A percentile compares a stretch with the other conserved stretches of the same genome.
phyloP scores from a whole-genome alignment of 2,888 invertebrate species.

The Ectobius pallidus region DNA sequence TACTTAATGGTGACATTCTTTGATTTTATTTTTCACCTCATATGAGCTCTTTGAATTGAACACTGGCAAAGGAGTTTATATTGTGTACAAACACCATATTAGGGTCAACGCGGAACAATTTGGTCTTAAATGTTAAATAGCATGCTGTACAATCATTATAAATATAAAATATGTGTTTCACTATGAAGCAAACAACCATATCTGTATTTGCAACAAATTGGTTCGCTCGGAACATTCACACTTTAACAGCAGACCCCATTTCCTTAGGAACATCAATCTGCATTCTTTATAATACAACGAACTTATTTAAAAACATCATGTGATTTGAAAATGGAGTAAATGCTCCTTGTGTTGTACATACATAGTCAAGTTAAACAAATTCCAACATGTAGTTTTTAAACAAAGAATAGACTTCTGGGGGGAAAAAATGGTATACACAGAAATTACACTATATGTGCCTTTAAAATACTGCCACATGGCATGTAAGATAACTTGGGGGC shows the following conservation, averaged over 20 bases:
- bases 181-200: neutral
- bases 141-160: neutral
- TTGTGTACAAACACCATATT: too few species aligned
- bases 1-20: slow-evolving; percentile 24
- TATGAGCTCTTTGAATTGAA: neutral
- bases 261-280: slow-evolving; percentile 11
- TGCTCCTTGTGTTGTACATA: slow-evolving; percentile 5
- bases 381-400: slow-evolving; percentile 4
- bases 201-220: neutral
- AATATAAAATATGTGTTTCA: neutral
- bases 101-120: too few species aligned
- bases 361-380: slow-evolving; percentile 16
- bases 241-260: neutral
- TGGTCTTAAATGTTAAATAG: neutral
- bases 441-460: slow-evolving; percentile 33
- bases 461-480: slow-evolving; percentile 24
- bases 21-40: slow-evolving; percentile 1
- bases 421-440: slow-evolving; percentile 27
- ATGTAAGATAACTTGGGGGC: slow-evolving; percentile 14
- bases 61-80: neutral
- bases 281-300: slow-evolving; percentile 9
- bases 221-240: neutral
- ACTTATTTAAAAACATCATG: slow-evolving; percentile 9
- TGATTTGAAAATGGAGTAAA: slow-evolving; percentile 9
- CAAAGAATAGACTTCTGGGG: slow-evolving; percentile 8